Base-by-base conservation (phyloP, 2,797 vertebrate species). In the Bucorvus abyssinicus region DNA sequence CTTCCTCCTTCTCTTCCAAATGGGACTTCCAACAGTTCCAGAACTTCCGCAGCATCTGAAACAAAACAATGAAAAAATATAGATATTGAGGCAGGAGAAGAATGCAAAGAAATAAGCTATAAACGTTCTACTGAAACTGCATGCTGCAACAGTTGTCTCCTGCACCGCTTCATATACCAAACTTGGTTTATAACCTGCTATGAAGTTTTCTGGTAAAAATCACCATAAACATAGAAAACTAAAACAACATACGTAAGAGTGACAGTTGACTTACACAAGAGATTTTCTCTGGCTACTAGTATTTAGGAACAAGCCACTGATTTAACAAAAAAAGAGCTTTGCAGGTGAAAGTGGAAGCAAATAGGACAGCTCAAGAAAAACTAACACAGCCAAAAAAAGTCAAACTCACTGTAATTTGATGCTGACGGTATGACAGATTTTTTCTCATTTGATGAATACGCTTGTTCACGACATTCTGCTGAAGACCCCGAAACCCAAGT, bases 1-100 rank as follows among this genome's bases (percentile, higher is more conserved):
- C 75, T 26, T 99, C 98, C 86, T 99, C 98, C 63, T 96, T 97
- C 94, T 98, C 97, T 89, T 99, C 98, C 55, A 98, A 74, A 55
- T 32, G 69, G 32, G 89, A 95, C 75, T 97, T 98, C 99, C 99
- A 99, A 67, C 34, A 1, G 79, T 85, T 97, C 99, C 98, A 99
- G 95, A 96, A 98, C 63, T 90, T 98, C n/a, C 44, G 91, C 50
- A 98, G 90, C 67, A 98, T 65, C 99, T 99, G 81, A 64, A 86
- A 80, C 27, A 78, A 78, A 92, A 73, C 22, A 84, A 57, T 18
- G 65, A 18, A 71, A 44, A 84, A 9, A 81, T 19, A 27, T 0
- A 59, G n/a, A 59, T n/a, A 85, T 2, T 2, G 1, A 87, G 22
- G 10, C 9, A 83, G 36, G 4, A 34, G 14, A 44, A 60, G 29